Percentiles rank a stretch among this genome's conserved stretches.
Evolutionary conservation across 2,113 vertebrate genomes (phyloP).

Genomic region (Petaurus breviceps): DNA sequence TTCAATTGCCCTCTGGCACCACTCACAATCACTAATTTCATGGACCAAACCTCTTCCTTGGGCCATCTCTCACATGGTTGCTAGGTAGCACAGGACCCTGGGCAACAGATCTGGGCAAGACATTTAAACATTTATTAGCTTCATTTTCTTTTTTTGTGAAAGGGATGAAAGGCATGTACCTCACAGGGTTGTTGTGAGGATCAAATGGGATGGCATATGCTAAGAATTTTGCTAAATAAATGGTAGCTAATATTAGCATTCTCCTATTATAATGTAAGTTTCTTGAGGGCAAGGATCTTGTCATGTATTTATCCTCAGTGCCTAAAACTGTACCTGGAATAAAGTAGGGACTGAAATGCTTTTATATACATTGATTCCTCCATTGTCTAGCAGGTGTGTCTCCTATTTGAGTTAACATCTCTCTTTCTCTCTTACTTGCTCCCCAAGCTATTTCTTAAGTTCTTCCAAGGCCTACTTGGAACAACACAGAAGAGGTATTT

Average conservation of each 20-base stretch:
- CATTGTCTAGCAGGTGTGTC: not conserved
- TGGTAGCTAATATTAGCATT: not conserved
- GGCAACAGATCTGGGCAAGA: not conserved
- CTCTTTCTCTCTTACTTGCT: not conserved
- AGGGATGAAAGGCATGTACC: not conserved
- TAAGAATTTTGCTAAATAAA: not conserved
- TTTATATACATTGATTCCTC: not conserved
- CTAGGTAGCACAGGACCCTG: not conserved
- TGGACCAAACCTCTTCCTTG: not conserved
- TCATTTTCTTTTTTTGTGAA: slow-evolving; percentile 34
- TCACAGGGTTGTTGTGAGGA: not conserved
- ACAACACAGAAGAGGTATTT: not conserved
- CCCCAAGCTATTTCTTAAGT: not conserved
- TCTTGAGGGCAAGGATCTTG: not conserved
- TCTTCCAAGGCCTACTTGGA: not conserved
- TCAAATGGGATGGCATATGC: slow-evolving; percentile 6
- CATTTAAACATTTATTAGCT: not conserved
- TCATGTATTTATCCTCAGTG: not conserved
- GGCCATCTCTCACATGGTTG: not conserved
- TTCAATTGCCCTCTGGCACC: not conserved
- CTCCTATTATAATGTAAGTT: not conserved
- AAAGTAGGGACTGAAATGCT: not conserved
- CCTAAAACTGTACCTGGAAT: not conserved
- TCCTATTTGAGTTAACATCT: not conserved
- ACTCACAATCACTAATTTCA: not conserved